phyloP scores from a whole-genome alignment of 2,888 invertebrate genomes.

The Hypomecis atomaria region DNA sequence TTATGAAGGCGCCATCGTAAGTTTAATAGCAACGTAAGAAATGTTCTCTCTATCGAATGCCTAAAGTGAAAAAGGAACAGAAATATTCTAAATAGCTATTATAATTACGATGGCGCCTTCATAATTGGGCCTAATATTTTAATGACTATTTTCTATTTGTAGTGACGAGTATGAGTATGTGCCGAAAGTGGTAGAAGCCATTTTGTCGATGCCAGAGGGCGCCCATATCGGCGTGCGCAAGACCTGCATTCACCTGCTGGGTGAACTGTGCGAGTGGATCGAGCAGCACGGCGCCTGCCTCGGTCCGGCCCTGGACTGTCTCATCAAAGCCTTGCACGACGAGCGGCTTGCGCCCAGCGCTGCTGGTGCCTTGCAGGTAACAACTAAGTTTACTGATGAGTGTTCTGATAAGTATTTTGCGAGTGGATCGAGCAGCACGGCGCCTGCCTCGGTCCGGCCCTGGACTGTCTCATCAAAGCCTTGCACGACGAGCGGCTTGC shows the following conservation, averaged over 20 bases:
- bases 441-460: too few species aligned
- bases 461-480: too few species aligned
- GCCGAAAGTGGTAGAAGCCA: constrained; percentile 96
- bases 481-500: too few species aligned
- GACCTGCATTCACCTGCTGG: constrained; percentile 94
- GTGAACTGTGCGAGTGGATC: constrained; percentile 98
- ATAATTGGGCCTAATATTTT: too few species aligned
- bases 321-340: constrained; percentile 87
- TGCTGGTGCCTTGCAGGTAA: constrained; percentile 90
- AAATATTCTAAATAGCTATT: too few species aligned
- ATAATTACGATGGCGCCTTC: too few species aligned
- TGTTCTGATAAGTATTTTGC: not conserved
- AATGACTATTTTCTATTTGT: not conserved
- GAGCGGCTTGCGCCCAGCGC: constrained; percentile 91
- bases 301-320: constrained; percentile 92
- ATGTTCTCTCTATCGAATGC: too few species aligned
- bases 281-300: constrained; percentile 92
- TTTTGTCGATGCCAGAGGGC: constrained; percentile 92
- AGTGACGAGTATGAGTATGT: constrained; percentile 92
- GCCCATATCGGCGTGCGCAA: constrained; percentile 94
- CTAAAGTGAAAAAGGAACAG: too few species aligned
- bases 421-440: not conserved
- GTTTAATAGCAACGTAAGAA: too few species aligned
- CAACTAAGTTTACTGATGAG: not conserved
- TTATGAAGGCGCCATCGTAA: too few species aligned